Conservation (phyloP, 2,888 invertebrate genomes). For the Crioceris asparagi region DNA sequence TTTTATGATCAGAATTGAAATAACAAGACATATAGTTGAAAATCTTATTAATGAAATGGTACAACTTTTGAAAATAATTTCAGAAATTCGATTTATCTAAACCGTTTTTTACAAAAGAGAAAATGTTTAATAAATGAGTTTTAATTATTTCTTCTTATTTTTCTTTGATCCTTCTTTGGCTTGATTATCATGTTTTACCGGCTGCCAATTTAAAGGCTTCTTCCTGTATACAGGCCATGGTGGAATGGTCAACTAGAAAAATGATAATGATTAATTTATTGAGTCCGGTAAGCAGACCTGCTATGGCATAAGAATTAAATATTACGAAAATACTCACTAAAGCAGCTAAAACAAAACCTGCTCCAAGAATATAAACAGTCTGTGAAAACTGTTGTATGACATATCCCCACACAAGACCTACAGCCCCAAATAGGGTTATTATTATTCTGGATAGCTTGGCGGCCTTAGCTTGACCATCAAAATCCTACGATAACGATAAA, state of each 20-base stretch:
- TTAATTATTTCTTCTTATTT: constrained; percentile 30
- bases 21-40: too few relatives aligned
- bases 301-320: constrained; percentile 41
- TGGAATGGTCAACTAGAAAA: constrained; percentile 67
- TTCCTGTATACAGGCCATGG: constrained; percentile 94
- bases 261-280: background rate
- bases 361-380: constrained; percentile 85
- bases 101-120: too few relatives aligned
- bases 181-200: constrained; percentile 39
- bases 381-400: constrained; percentile 92
- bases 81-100: too few relatives aligned
- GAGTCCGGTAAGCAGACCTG: background rate
- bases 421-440: constrained; percentile 80
- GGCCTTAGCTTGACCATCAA: constrained; percentile 81
- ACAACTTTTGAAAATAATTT: too few relatives aligned
- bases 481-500: constrained; percentile 53
- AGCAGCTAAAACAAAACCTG: constrained; percentile 80
- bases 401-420: constrained; percentile 87
- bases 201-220: constrained; percentile 82
- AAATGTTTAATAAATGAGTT: too few relatives aligned
- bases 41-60: too few relatives aligned
- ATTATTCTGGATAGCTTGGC: constrained; percentile 84
- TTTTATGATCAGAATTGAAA: too few relatives aligned
- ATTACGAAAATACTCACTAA: constrained; percentile 46
- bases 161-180: constrained; percentile 21